A percentile compares a stretch with the other conserved stretches of the same genome.
These are phyloP conservation scores for Cephalopterus ornatus DNA, from an alignment of 2,113 vertebrate species.

Conservation along the genomic window DNA sequence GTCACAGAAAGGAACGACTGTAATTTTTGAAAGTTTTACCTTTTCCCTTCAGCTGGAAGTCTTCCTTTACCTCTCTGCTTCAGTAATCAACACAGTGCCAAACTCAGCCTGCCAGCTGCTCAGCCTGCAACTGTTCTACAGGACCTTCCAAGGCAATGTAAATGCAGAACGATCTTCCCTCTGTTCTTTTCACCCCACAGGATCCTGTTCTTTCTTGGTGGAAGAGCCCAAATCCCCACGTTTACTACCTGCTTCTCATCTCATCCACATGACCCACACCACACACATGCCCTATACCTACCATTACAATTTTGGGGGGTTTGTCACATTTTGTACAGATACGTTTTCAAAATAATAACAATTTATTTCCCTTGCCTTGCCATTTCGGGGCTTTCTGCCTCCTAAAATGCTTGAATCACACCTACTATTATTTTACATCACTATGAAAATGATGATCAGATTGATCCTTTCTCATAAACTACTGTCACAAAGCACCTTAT, in stretches of 20 bases:
- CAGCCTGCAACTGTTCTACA: neutral
- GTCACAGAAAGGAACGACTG: fast-evolving
- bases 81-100: neutral
- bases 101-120: neutral
- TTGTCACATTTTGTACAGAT: neutral
- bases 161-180: neutral
- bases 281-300: fast-evolving
- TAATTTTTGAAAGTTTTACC: neutral
- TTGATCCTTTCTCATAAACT: neutral
- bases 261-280: neutral
- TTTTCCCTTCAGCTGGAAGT: neutral
- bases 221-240: neutral
- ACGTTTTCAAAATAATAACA: neutral
- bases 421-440: neutral
- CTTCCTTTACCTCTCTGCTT: neutral
- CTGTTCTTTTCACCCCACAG: neutral
- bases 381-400: neutral
- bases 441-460: neutral
- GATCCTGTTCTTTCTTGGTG: neutral
- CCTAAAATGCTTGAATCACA: neutral
- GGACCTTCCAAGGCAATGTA: neutral
- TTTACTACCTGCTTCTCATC: neutral
- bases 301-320: neutral
- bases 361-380: neutral
- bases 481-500: neutral